Evolutionary conservation across 64 coral and sea anemone species (phyloP).

Genomic region (Cladopsammia gracilis): DNA sequence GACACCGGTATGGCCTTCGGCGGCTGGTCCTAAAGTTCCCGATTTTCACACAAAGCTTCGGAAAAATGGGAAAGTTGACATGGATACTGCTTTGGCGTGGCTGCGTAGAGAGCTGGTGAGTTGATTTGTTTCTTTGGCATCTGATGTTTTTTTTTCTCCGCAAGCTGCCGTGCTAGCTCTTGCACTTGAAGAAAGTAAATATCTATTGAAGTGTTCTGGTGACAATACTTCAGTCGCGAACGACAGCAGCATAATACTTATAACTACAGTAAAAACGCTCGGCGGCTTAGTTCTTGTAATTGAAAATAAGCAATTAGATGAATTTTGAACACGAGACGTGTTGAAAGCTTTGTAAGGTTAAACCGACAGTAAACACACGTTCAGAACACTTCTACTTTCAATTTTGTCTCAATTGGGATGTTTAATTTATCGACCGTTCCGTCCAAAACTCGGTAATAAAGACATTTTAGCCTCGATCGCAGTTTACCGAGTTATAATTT

Average conservation of each 20-base stretch:
- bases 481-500: neutral
- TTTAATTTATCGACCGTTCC: no score
- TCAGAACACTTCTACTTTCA: neutral
- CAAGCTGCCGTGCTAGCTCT: neutral
- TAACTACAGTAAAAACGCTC: no score
- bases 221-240: neutral
- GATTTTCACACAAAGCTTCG: slow-evolving; percentile 35
- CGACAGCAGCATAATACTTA: neutral
- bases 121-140: neutral
- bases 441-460: neutral
- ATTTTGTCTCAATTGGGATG: neutral
- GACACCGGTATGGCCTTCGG: slow-evolving; percentile 69
- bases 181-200: slow-evolving; percentile 30
- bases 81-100: slow-evolving; percentile 67
- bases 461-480: no score
- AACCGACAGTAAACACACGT: no score
- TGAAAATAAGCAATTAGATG: no score
- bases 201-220: neutral
- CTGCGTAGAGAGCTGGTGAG: slow-evolving; percentile 87
- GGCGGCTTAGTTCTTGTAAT: no score
- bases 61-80: slow-evolving; percentile 12
- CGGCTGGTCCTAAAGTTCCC: slow-evolving; percentile 73
- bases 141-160: neutral
- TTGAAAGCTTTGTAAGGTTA: no score
- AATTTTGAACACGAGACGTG: no score